phyloP scores from a whole-genome alignment of 1,140 invertebrate genomes.

The Drosophila subpulchrella region DNA sequence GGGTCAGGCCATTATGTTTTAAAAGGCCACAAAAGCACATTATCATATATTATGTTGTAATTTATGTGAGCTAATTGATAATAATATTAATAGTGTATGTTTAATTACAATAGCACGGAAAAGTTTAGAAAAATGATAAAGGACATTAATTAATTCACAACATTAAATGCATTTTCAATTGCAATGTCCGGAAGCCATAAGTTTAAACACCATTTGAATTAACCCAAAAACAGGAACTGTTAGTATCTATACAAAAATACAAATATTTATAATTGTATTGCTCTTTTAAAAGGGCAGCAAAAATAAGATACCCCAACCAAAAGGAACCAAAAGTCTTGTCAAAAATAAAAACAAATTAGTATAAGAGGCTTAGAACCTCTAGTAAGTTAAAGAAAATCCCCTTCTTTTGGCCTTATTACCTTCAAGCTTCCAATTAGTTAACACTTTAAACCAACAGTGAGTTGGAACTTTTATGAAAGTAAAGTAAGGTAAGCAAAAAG shows the following conservation, averaged over 20 bases:
- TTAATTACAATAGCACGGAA: background rate
- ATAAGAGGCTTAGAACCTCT: background rate
- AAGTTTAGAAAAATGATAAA: background rate
- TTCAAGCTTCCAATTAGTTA: constrained; percentile 23
- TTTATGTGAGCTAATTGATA: background rate
- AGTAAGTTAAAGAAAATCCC: constrained; percentile 15
- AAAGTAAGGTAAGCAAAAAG: constrained; percentile 15
- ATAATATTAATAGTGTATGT: background rate
- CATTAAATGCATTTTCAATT: background rate
- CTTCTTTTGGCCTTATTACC: constrained; percentile 15
- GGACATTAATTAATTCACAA: background rate
- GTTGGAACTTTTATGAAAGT: constrained; percentile 20
- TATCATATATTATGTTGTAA: background rate
- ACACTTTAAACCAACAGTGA: constrained; percentile 36
- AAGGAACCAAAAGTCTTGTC: too few relatives aligned
- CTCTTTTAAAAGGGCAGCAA: too few relatives aligned
- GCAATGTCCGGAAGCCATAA: background rate
- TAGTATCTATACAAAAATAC: too few relatives aligned
- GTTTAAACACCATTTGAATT: background rate
- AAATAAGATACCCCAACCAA: too few relatives aligned
- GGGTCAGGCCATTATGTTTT: background rate
- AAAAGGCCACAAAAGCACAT: background rate
- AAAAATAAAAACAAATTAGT: too few relatives aligned
- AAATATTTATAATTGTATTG: too few relatives aligned
- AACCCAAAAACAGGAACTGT: background rate